phyloP scores from a whole-genome alignment of 2,113 vertebrate species.

The Platycercus adscitus region DNA sequence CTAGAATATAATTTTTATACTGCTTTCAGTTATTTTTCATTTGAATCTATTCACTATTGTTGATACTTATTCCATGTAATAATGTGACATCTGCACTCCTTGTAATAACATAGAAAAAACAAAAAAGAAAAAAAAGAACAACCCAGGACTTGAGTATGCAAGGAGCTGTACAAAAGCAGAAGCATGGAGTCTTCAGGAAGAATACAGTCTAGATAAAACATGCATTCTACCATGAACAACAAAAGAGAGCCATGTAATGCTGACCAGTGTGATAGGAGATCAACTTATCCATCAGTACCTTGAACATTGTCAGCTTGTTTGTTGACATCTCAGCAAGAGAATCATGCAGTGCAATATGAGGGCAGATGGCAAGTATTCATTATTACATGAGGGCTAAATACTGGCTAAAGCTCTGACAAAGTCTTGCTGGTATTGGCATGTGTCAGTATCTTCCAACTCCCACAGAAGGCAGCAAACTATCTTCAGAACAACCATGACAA shows the following conservation, averaged over 20 bases:
- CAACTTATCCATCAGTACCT: background rate
- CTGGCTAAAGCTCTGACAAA: background rate
- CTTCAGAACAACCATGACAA: background rate
- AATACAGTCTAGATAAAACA: background rate
- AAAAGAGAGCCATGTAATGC: background rate
- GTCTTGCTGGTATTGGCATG: background rate
- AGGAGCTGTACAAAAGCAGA: background rate
- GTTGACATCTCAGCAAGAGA: background rate
- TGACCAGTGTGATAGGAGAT: background rate
- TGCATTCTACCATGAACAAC: background rate
- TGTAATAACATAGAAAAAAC: background rate
- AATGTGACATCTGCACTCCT: background rate
- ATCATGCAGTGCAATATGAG: background rate
- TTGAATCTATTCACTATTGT: background rate
- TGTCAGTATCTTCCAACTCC: background rate
- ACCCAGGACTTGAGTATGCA: background rate
- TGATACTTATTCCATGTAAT: background rate
- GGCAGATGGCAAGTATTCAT: background rate
- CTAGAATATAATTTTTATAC: background rate
- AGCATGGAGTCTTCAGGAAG: background rate
- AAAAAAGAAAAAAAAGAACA: background rate
- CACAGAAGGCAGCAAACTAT: background rate
- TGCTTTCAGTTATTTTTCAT: background rate
- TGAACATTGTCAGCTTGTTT: background rate
- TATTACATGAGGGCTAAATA: rapidly evolving